phyloP scores from a whole-genome alignment of 2,113 vertebrate genomes.

The Catharus bicknelli region DNA sequence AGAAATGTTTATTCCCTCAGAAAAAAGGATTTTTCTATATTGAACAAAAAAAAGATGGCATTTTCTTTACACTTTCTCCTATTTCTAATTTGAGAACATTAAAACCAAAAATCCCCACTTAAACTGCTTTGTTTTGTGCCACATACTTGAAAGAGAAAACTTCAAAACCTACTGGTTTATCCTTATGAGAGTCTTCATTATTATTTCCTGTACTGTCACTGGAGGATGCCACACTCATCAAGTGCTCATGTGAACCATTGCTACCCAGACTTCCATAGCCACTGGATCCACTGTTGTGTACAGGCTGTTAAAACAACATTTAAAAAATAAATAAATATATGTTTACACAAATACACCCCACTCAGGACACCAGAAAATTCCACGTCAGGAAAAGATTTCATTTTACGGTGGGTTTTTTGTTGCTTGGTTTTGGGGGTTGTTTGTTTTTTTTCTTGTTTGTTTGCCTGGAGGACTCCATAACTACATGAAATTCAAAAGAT shows the following conservation, averaged over 20 bases:
- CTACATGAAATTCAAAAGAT: neutral
- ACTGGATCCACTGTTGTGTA: conserved; percentile 92
- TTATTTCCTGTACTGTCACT: conserved; percentile 86
- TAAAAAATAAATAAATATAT: neutral
- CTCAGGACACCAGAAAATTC: neutral
- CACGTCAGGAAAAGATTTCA: neutral
- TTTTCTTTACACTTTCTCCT: neutral
- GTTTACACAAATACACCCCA: neutral
- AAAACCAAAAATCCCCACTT: neutral
- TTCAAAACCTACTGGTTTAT: conserved; percentile 81
- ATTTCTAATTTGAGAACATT: neutral
- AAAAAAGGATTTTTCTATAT: neutral
- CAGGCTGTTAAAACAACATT: conserved; percentile 77
- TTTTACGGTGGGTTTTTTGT: accelerated
- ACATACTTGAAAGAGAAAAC: neutral
- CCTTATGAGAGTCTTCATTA: conserved; percentile 76
- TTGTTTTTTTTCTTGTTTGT: neutral
- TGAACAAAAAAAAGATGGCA: neutral
- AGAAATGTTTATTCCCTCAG: neutral
- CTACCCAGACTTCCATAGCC: conserved; percentile 93
- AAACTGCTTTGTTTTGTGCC: neutral
- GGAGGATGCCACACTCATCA: conserved; percentile 88
- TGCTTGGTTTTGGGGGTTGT: neutral
- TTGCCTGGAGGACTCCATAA: neutral
- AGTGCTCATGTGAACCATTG: conserved; percentile 90